Conservation (phyloP, 2,113 vertebrate genomes). For the Stomatorhinus ivindoensis region DNA sequence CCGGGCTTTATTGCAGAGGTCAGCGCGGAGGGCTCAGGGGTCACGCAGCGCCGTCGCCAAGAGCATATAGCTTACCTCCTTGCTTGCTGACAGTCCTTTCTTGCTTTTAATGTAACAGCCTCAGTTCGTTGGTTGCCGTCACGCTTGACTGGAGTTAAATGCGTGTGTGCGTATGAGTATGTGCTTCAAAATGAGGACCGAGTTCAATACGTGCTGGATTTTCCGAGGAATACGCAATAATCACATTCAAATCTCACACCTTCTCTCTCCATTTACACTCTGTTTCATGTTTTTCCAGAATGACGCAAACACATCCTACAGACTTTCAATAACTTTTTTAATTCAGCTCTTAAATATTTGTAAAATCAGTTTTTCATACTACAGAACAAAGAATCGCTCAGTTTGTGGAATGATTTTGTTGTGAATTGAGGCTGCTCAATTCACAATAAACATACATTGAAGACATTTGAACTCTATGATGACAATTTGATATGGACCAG, state of each 20-base stretch:
- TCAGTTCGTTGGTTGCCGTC: constrained; percentile 16
- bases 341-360: not conserved
- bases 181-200: not conserved
- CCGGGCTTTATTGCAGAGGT: constrained; percentile 59
- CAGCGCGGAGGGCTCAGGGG: constrained; percentile 45
- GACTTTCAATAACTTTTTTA: not conserved
- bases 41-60: constrained; percentile 46
- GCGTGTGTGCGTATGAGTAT: not conserved
- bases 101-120: not conserved
- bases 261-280: not conserved
- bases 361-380: not conserved
- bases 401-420: not conserved
- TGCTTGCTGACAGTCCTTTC: constrained; percentile 35
- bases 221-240: not conserved
- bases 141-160: constrained; percentile 22
- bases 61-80: constrained; percentile 41
- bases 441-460: not conserved
- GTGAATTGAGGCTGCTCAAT: not conserved
- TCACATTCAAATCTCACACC: not conserved
- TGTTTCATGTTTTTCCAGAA: not conserved
- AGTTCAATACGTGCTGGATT: not conserved
- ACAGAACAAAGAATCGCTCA: not conserved
- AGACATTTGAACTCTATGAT: not conserved
- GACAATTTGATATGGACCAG: not conserved
- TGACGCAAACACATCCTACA: not conserved